A percentile compares a stretch with the other conserved stretches of the same genome.
Evolutionary conservation across 2,888 invertebrate genomes (phyloP).

Genomic region (Graphium colonna): DNA sequence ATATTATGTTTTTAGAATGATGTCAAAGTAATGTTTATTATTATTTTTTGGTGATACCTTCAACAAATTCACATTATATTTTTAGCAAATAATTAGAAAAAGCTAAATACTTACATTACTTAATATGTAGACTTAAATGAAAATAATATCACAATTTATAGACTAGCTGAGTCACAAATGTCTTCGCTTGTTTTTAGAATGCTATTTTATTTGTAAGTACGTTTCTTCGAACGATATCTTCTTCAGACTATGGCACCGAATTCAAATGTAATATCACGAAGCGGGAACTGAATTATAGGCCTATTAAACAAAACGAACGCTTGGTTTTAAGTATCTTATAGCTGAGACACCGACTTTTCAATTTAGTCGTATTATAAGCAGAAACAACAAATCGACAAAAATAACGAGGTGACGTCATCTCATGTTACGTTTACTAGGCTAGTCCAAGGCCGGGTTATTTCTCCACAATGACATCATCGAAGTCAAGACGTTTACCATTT

Average conservation of each 20-base stretch:
- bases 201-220: slow-evolving; percentile 34
- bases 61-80: no score
- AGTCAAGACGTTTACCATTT: slow-evolving; percentile 12
- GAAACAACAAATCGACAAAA: slow-evolving; percentile 54
- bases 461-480: slow-evolving; percentile 38
- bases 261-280: slow-evolving; percentile 34
- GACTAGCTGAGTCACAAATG: slow-evolving; percentile 18
- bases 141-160: slow-evolving; percentile 15
- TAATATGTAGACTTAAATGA: slow-evolving; percentile 3
- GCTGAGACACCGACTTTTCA: slow-evolving; percentile 20
- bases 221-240: slow-evolving; percentile 12
- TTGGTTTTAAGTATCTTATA: neutral
- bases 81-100: neutral
- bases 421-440: slow-evolving; percentile 36
- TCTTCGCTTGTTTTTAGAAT: slow-evolving; percentile 28
- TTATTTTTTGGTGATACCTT: no score
- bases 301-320: slow-evolving; percentile 26
- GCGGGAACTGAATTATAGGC: slow-evolving; percentile 42
- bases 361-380: slow-evolving; percentile 30
- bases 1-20: no score
- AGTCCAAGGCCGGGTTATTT: slow-evolving; percentile 49
- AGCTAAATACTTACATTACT: slow-evolving; percentile 7
- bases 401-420: slow-evolving; percentile 56
- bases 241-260: slow-evolving; percentile 28
- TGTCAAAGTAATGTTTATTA: no score